Percentiles rank a stretch among this genome's conserved stretches.
phyloP scores from a whole-genome alignment of 2,797 vertebrate species.

The Chlorospingus semifuscus region DNA sequence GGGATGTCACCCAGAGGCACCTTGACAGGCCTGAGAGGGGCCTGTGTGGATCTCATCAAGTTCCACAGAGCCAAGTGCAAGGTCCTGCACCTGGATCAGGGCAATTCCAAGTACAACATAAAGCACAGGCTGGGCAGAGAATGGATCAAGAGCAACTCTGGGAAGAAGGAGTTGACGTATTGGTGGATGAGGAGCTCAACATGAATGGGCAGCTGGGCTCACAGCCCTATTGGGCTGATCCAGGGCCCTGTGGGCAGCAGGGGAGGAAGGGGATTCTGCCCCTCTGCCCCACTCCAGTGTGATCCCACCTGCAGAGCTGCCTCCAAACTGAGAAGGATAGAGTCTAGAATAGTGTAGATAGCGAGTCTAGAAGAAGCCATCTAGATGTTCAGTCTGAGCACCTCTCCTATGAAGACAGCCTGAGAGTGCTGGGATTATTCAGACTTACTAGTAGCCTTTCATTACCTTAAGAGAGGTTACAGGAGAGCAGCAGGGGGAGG shows the following conservation, averaged over 20 bases:
- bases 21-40: neutral
- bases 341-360: neutral
- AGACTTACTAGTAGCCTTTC: neutral
- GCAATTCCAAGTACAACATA: neutral
- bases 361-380: no score
- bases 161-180: neutral
- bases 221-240: neutral
- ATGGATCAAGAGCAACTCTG: neutral
- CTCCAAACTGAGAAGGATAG: neutral
- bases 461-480: neutral
- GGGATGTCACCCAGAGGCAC: neutral
- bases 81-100: rapidly evolving
- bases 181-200: neutral
- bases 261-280: neutral
- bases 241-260: neutral
- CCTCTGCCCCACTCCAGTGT: neutral
- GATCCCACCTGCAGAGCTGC: neutral
- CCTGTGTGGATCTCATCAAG: neutral
- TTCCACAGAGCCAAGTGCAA: neutral
- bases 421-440: neutral
- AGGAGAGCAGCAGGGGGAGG: neutral
- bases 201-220: neutral
- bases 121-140: neutral
- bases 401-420: neutral
- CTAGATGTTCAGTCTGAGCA: neutral